Percentiles rank a stretch among this genome's conserved stretches.
These are phyloP conservation scores for Gastracanthus pulcherrimus DNA, from an alignment of 2,888 invertebrate species.

Conservation along the genomic window DNA sequence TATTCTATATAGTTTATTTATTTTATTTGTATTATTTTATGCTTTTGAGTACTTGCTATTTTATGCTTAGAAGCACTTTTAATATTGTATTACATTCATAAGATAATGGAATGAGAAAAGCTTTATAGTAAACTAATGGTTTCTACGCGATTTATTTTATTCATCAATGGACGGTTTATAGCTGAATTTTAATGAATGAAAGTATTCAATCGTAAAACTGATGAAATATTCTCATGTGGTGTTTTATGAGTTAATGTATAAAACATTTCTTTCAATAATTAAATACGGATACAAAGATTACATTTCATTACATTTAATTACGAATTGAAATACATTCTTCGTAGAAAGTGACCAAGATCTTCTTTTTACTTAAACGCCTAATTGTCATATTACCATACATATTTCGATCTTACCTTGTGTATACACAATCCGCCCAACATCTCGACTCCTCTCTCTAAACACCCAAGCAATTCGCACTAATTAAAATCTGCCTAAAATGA, in stretches of 20 bases:
- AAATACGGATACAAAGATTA: not conserved
- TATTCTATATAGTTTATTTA: too few relatives aligned
- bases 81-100: too few relatives aligned
- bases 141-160: not conserved
- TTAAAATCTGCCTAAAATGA: too few relatives aligned
- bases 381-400: not conserved
- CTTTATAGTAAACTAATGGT: too few relatives aligned
- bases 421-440: too few relatives aligned
- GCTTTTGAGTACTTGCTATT: too few relatives aligned
- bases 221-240: not conserved
- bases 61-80: too few relatives aligned
- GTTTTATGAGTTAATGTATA: not conserved
- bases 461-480: not conserved
- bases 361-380: not conserved
- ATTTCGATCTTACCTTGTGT: too few relatives aligned
- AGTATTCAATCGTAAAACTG: not conserved
- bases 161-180: not conserved
- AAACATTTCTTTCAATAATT: too few relatives aligned
- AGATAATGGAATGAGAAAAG: too few relatives aligned
- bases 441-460: too few relatives aligned
- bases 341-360: slow-evolving; percentile 11
- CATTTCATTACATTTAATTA: not conserved
- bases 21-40: too few relatives aligned
- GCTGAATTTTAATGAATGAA: not conserved
- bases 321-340: not conserved